These are phyloP conservation scores for Elegia similella DNA, from an alignment of 2,888 invertebrate species.

Conservation along the genomic window DNA sequence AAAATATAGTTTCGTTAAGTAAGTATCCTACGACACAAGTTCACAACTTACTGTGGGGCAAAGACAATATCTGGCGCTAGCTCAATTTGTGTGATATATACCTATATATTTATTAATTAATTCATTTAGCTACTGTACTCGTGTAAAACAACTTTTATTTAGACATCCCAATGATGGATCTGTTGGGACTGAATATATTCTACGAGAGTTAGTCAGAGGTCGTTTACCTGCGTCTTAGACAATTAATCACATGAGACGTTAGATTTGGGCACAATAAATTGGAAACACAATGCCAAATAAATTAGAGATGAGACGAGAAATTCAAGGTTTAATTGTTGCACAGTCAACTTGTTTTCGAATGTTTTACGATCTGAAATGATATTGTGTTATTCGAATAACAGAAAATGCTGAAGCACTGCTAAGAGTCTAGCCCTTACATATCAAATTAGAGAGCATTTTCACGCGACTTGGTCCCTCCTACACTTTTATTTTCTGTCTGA, in stretches of 20 bases:
- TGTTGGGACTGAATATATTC: background rate
- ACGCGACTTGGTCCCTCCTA: too few species aligned
- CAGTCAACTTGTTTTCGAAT: background rate
- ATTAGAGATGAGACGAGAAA: background rate
- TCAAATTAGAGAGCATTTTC: too few species aligned
- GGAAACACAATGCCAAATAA: background rate
- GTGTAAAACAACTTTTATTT: background rate
- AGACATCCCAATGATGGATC: background rate
- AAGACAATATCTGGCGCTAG: too few species aligned
- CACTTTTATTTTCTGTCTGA: too few species aligned
- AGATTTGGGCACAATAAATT: background rate
- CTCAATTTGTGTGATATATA: too few species aligned
- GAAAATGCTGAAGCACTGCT: background rate
- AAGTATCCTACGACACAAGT: too few species aligned
- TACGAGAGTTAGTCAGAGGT: background rate
- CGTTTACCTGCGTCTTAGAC: background rate
- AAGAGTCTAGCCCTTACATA: too few species aligned
- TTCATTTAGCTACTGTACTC: background rate
- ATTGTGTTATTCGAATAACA: background rate
- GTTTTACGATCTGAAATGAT: background rate
- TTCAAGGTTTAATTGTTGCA: background rate
- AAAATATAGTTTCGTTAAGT: too few species aligned
- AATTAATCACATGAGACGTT: background rate
- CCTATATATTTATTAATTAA: too few species aligned
- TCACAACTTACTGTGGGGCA: too few species aligned